A percentile compares a stretch with the other conserved stretches of the same genome.
Conservation (phyloP, 2,113 vertebrate species). For the Ceyx melanurus region DNA sequence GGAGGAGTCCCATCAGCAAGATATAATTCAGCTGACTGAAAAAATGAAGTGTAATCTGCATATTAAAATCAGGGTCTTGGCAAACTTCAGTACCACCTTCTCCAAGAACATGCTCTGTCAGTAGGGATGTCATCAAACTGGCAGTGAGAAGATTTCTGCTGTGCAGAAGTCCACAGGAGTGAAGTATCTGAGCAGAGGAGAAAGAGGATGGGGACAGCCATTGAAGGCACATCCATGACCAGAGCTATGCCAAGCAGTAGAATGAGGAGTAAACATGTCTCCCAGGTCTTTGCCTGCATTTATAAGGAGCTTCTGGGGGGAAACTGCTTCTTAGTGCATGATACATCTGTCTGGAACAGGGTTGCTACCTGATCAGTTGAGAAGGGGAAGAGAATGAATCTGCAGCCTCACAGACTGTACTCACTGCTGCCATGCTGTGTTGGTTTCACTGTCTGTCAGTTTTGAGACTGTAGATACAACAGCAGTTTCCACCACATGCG, state of each 20-base stretch:
- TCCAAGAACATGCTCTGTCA: neutral
- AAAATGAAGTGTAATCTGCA: neutral
- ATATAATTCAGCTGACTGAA: neutral
- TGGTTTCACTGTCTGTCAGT: neutral
- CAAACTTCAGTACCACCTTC: neutral
- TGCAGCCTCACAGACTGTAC: neutral
- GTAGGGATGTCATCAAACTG: neutral
- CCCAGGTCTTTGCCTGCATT: neutral
- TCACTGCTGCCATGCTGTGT: neutral
- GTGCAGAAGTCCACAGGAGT: neutral
- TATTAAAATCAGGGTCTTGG: neutral
- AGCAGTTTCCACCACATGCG: neutral
- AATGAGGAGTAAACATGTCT: neutral
- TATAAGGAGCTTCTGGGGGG: neutral
- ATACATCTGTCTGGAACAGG: neutral
- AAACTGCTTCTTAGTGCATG: neutral
- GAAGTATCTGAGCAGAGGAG: neutral
- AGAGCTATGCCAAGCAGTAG: neutral
- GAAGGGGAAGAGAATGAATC: neutral
- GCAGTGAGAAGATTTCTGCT: neutral
- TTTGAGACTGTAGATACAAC: neutral
- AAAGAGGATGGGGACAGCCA: neutral
- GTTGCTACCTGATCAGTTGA: neutral
- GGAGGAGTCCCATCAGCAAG: neutral
- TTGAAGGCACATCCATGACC: neutral